phyloP scores from a whole-genome alignment of 2,888 invertebrate species.

The Hypolimnas misippus region DNA sequence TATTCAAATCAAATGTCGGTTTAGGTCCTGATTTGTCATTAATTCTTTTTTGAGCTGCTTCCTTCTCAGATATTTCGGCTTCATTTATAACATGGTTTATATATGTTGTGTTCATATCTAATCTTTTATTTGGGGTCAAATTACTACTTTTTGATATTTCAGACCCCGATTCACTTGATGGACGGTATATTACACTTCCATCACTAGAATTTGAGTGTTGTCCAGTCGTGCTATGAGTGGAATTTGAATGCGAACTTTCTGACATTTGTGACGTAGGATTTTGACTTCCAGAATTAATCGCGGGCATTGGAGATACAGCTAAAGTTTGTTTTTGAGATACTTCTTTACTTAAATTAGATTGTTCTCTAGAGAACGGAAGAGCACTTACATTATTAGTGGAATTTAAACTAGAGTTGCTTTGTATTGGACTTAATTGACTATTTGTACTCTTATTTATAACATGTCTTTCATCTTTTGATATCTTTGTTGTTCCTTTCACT shows the following conservation, averaged over 20 bases:
- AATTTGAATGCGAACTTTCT: constrained; percentile 86
- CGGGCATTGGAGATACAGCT: constrained; percentile 91
- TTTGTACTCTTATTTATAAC: constrained; percentile 82
- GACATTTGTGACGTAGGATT: constrained; percentile 83
- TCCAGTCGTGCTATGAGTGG: constrained; percentile 86
- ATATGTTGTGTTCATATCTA: constrained; percentile 80
- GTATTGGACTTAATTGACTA: constrained; percentile 83
- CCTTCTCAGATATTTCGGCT: constrained; percentile 78
- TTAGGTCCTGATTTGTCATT: constrained; percentile 58
- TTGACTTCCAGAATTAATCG: constrained; percentile 63
- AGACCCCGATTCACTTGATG: constrained; percentile 88
- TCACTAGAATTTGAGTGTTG: constrained; percentile 89
- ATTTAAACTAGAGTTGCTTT: constrained; percentile 84
- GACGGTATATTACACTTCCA: constrained; percentile 89
- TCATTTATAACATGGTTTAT: constrained; percentile 82
- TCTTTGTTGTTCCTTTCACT: constrained; percentile 94
- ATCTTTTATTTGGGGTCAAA: constrained; percentile 77
- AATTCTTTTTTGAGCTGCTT: constrained; percentile 70
- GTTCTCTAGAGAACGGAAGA: constrained; percentile 78
- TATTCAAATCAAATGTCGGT: constrained; percentile 66
- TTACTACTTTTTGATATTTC: constrained; percentile 80
- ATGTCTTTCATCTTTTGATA: constrained; percentile 84
- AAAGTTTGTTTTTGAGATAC: constrained; percentile 79
- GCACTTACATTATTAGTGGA: constrained; percentile 78
- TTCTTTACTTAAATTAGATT: constrained; percentile 80